A percentile compares a stretch with the other conserved stretches of the same genome.
These are phyloP conservation scores for Sipha maydis DNA, from an alignment of 2,888 invertebrate genomes.

Conservation along the genomic window DNA sequence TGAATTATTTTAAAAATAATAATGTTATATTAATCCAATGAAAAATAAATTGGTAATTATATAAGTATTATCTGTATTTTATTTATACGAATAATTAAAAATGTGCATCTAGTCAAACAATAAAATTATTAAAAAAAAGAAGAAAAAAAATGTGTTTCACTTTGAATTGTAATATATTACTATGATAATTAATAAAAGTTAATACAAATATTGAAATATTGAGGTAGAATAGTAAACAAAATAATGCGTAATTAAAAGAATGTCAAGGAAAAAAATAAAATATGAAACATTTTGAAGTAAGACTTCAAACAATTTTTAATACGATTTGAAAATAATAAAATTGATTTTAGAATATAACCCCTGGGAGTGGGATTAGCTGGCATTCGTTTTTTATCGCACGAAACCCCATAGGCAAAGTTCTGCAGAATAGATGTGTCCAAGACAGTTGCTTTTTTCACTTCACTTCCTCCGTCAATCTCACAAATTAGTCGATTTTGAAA, in stretches of 20 bases:
- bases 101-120: too few species aligned
- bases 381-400: not conserved
- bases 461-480: not conserved
- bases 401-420: not conserved
- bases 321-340: not conserved
- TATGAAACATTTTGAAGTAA: not conserved
- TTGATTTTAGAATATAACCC: not conserved
- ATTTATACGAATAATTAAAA: too few species aligned
- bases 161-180: too few species aligned
- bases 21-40: too few species aligned
- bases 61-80: too few species aligned
- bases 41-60: too few species aligned
- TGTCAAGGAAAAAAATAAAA: not conserved
- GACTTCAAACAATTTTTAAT: not conserved
- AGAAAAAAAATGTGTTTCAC: too few species aligned
- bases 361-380: not conserved
- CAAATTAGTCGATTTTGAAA: conserved; percentile 25
- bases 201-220: too few species aligned
- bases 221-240: too few species aligned
- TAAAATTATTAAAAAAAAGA: too few species aligned
- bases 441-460: conserved; percentile 7
- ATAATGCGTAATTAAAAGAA: not conserved
- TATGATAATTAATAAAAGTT: too few species aligned
- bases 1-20: too few species aligned
- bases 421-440: conserved; percentile 1